Evolutionary conservation across 2,888 invertebrate species (phyloP).

Genomic region (Cynaeus angustus): DNA sequence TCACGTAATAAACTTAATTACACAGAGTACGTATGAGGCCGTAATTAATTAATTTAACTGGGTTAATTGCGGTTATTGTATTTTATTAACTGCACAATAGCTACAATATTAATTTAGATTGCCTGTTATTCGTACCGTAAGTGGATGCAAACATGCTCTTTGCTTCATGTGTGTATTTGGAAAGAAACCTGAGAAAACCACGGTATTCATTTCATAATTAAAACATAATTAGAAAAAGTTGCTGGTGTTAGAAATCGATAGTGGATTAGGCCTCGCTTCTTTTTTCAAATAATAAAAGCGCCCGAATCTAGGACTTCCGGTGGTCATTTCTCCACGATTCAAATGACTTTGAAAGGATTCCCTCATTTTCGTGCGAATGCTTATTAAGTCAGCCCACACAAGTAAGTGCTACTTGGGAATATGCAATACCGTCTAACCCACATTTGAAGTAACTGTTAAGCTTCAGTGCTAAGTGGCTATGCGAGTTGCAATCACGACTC

Average conservation of each 20-base stretch:
- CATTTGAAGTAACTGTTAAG: conserved; percentile 20
- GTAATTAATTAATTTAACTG: conserved; percentile 42
- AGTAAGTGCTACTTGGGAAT: conserved; percentile 1
- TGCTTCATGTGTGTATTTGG: no score
- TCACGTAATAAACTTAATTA: conserved; percentile 30
- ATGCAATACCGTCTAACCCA: conserved; percentile 7
- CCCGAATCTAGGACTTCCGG: no score
- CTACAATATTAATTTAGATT: conserved; percentile 21
- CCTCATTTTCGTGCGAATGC: no score
- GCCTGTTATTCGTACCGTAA: conserved; percentile 14
- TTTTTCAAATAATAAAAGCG: no score
- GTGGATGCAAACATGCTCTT: no score
- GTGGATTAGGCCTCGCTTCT: no score
- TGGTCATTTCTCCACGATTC: no score
- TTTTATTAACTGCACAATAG: conserved; percentile 28
- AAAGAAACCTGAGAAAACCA: no score
- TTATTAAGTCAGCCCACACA: background rate
- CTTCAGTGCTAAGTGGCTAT: conserved; percentile 15
- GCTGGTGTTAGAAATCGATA: no score
- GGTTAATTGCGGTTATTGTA: conserved; percentile 43
- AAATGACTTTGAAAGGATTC: background rate
- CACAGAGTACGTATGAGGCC: conserved; percentile 11
- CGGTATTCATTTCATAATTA: no score
- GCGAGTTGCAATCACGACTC: no score
- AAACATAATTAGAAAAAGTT: no score